These are phyloP conservation scores for Callosobruchus maculatus DNA, from an alignment of 2,888 invertebrate genomes.

Conservation along the genomic window DNA sequence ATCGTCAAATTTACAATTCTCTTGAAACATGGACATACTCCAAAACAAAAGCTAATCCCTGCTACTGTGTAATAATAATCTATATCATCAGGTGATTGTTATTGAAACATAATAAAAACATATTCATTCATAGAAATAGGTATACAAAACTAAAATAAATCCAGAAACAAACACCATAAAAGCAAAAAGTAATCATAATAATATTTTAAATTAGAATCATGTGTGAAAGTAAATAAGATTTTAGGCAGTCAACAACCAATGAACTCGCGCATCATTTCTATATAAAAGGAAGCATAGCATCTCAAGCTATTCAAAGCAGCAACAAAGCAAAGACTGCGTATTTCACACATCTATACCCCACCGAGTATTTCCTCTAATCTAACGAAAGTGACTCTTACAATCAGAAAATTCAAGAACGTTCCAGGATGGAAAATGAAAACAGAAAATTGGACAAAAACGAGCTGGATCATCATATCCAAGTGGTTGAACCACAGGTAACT, in stretches of 20 bases:
- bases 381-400: background rate
- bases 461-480: background rate
- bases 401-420: background rate
- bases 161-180: background rate
- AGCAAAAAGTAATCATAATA: background rate
- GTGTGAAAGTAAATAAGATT: background rate
- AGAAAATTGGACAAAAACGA: background rate
- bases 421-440: background rate
- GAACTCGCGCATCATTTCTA: background rate
- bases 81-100: too few relatives aligned
- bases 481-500: background rate
- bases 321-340: background rate
- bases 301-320: background rate
- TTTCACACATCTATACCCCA: too few relatives aligned
- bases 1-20: too few relatives aligned
- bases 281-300: background rate
- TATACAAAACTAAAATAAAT: background rate
- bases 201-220: background rate
- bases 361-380: background rate
- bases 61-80: too few relatives aligned
- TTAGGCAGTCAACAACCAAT: background rate
- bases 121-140: background rate
- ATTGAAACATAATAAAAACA: background rate
- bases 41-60: too few relatives aligned
- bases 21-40: too few relatives aligned